Base-by-base conservation (phyloP, 2,113 vertebrate genomes). In the Campylomormyrus numenius region DNA sequence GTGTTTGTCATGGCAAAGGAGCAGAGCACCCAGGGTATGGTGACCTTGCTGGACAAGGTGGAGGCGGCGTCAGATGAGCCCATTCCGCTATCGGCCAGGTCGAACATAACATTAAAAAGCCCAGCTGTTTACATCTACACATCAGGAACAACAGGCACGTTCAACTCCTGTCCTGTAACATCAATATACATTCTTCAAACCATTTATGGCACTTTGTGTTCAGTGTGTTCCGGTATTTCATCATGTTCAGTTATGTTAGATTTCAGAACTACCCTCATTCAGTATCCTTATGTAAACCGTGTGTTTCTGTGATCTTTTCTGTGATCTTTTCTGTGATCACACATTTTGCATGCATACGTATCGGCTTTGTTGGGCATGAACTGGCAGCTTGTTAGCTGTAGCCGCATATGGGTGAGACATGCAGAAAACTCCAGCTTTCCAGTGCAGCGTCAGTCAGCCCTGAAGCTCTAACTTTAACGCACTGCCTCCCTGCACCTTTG, bases 121-220 rank as follows among this genome's bases (percentile, higher is more conserved):
- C 96, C 96, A 13, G 97, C 96, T 0, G 89, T 97, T 85, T 98
- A 97, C 87, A 97, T 98, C 90, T 98, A 97, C 92, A 98, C 97
- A 5, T 98, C 97, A 89, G 98, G 97, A 90, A 98, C 97, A 21
- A 98, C 97, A 96, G 97, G 97, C 97, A 95, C 0, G 85, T 74
- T 48, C 92, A 13, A 0, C 31, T 24, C 5, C 27, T 35, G 0
- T 66, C 53, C 53, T 88, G 1, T 8, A 8, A 35, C 86, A 49
- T 27, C 46, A 49, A 15, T 24, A 31, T 50, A 11, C 17, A 62
- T 62, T 42, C 9, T n/a, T 19, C 15, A 2, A 80, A 7, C 13
- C 35, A 80, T 80, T 80, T 80, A 80, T 80, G 74, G 74, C 74
- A 70, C 10, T n/a, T 66, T 27, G 58, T 66, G 58, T n/a, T 70